phyloP scores from a whole-genome alignment of 2,797 vertebrate genomes.

The Zalophus californianus region DNA sequence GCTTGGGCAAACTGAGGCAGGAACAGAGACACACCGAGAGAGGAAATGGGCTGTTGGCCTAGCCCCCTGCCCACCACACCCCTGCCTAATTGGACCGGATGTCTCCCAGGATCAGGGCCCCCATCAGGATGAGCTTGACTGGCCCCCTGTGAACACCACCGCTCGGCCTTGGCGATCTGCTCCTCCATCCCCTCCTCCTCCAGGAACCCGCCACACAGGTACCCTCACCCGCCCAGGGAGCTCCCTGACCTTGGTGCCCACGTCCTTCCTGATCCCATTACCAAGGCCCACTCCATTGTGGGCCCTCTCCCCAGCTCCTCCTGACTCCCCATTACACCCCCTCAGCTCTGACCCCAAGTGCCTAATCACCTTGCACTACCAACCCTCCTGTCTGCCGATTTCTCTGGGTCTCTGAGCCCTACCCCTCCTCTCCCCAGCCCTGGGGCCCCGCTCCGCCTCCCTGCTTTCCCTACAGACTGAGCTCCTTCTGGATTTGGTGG shows the following conservation, averaged over 20 bases:
- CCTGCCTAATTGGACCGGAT: not conserved
- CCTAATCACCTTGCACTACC: not conserved
- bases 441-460: slow-evolving; percentile 90
- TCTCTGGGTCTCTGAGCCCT: slow-evolving; percentile 45
- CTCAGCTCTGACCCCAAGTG: slow-evolving; percentile 75
- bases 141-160: slow-evolving; percentile 70
- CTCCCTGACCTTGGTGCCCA: not conserved
- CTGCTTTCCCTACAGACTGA: slow-evolving; percentile 94
- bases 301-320: not conserved
- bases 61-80: not conserved
- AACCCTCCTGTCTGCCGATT: not conserved
- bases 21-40: slow-evolving; percentile 33
- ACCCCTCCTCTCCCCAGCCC: slow-evolving; percentile 51
- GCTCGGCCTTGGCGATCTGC: slow-evolving; percentile 81
- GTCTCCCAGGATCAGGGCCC: slow-evolving; percentile 61
- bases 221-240: not conserved
- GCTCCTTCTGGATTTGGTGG: slow-evolving; percentile 93
- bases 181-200: slow-evolving; percentile 81
- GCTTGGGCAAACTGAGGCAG: slow-evolving; percentile 29
- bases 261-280: not conserved
- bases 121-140: slow-evolving; percentile 67
- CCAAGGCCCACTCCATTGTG: not conserved
- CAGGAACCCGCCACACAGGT: slow-evolving; percentile 75
- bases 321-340: not conserved
- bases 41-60: slow-evolving; percentile 21